Evolutionary conservation across 2,888 invertebrate genomes (phyloP), one percentile per base, ranked within the genome.

Genomic region (Anoplius nigerrimus): DNA sequence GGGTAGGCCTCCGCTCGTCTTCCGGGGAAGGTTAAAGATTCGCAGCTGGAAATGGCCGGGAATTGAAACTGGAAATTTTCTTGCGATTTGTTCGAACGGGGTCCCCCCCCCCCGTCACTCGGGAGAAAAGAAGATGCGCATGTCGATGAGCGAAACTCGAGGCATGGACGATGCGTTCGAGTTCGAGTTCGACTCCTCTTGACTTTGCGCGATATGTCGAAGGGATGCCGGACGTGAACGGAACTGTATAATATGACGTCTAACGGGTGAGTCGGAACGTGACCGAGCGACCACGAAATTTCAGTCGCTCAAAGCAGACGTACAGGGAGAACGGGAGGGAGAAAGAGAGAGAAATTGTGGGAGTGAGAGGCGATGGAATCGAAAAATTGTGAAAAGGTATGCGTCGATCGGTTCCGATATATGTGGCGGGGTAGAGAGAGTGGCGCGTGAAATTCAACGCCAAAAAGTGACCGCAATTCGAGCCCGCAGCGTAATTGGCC

Each of bases 201-300:
- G 34, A 34, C 34, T 34, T 8, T 13, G 34, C 34, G 6, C 34
- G 34, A 34, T n/a, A n/a, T 34, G 34, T 34, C 34, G 34, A 34
- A 34, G 34, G 11, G 34, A 34, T 34, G 34, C 34, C 34, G 34
- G 11, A 34, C 34, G 34, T 6, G 34, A 34, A 1, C 34, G 34
- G 34, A 34, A 34, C 34, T 34, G 34, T 34, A 34, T 34, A 34
- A 34, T 53, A 52, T 53, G 53, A 65, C 53, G 45, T 60, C 13
- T 20, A 20, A 60, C 52, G n/a, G 53, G 60, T 20, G 53, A 59
- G 52, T 53, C 60, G 52, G 45, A 27, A 48, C 24, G 61, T 54
- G 34, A 66, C 34, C 22, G 54, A 62, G 53, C 52, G 55, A 66
- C 61, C 60, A 61, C 20, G 54, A 45, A 61, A 60, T 65, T 61